Evolutionary conservation across 2,888 invertebrate species (phyloP), one percentile per base, ranked within the genome.

Genomic region (Drosophila kokeensis): DNA sequence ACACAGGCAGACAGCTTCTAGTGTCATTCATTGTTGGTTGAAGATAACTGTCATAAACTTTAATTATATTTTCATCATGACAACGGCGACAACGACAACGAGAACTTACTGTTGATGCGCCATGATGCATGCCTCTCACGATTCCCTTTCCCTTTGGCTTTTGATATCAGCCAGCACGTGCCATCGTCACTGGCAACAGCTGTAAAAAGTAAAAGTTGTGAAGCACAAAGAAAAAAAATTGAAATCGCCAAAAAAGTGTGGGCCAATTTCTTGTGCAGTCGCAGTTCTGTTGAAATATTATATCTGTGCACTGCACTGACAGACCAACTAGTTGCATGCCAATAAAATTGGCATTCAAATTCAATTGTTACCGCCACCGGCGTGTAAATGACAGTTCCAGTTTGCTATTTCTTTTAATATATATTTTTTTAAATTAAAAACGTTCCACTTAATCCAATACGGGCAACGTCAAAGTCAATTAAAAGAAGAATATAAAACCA

Each of bases 41-140:
- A 77, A 90, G 83, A 86, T 79, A 88, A 76, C 86, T 90, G 90
- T 87, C 86, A 88, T 85, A 87, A 87, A 90, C 89, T 87, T 87
- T 90, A 90, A 87, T 90, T 87, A 87, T 88, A 90, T 87, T 90
- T 90, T 81, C 90, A 88, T 73, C 83, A 79, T 74, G 85, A 74
- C 73, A 73, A 69, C 67, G 73, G 63, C 73, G 54, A 55, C 70
- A 58, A 52, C 57, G 72, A 66, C 65, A 58, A 53, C 59, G 59
- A 63, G 57, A 49, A 29, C 53, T 49, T 50, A 27, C 48, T 73
- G 68, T 40, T 71, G 74, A 65, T 64, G 74, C 64, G 62, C 52
- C 53, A 72, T 70, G 86, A 69, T 78, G 81, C 78, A 80, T 73
- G 54, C 63, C 50, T 42, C 50, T 24, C 60, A n/a, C 59, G 59